Evolutionary conservation across 2,797 vertebrate genomes (phyloP), one percentile per base, ranked within the genome.

Genomic region (Atherinosoma microstoma): DNA sequence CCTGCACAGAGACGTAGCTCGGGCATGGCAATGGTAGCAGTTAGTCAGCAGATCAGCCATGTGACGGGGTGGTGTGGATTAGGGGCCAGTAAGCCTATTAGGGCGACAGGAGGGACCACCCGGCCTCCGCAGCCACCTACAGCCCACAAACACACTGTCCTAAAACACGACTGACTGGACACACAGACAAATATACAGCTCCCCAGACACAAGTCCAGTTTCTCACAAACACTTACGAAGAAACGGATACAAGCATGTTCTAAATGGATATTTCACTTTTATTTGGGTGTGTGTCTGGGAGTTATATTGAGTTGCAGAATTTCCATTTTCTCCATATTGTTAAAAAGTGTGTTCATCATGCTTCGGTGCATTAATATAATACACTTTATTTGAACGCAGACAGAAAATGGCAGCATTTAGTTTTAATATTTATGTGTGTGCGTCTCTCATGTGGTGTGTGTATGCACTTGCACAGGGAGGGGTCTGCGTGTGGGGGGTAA

Each of bases 81-180:
- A 93, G 92, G 88, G 94, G 89, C 91, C 89, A 89, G 81, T 94
- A 95, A 95, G 87, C 94, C 95, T 94, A 95, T 84, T 95, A 94
- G 86, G 90, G 83, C 90, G 93, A 94, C 91, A 89, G 91, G 87
- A 91, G 64, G 84, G 94, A 95, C 94, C 93, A 95, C 94, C 93
- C 93, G 84, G 90, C 70, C 84, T 90, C 85, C 79, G 74, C 79
- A 78, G 87, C 86, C 89, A 90, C 88, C 87, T 81, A 83, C 84
- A 80, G 83, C 56, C 34, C 58, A 72, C 32, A 36, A 49, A 66
- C 54, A 66, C 61, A 56, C 49, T 58, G 71, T 64, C 58, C 65
- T 54, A 22, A 73, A 27, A 51, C 64, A 59, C 7, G 66, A 64
- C 56, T 35, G 51, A 49, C 57, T 9, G 62, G 49, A 83, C 70